phyloP scores from a whole-genome alignment of 2,113 vertebrate genomes.

The Antidorcas marsupialis region DNA sequence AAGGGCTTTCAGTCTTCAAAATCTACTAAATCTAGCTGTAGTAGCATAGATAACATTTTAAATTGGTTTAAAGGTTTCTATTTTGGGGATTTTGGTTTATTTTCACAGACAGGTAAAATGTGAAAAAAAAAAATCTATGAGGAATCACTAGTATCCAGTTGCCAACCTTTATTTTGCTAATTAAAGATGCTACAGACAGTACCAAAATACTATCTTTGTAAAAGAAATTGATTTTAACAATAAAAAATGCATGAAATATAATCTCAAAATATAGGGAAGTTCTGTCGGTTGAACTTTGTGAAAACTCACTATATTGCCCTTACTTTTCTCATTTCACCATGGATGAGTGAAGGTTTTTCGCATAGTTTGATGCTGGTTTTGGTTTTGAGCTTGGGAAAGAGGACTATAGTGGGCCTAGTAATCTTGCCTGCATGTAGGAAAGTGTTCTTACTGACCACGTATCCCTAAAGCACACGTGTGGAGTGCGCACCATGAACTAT shows the following conservation, averaged over 20 bases:
- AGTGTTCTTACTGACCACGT: background rate
- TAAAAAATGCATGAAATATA: background rate
- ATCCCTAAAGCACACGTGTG: background rate
- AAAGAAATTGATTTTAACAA: background rate
- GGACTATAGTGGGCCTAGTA: background rate
- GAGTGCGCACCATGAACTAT: background rate
- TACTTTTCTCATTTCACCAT: too few relatives aligned
- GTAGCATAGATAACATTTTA: background rate
- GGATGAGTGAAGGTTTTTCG: background rate
- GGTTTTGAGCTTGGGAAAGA: background rate
- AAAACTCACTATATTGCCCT: too few relatives aligned
- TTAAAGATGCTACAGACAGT: background rate
- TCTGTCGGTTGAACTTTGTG: too few relatives aligned
- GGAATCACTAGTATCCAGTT: background rate
- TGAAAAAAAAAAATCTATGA: background rate
- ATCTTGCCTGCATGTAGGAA: background rate
- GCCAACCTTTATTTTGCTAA: background rate
- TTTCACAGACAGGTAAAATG: background rate
- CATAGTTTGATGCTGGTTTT: background rate
- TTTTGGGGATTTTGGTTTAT: background rate
- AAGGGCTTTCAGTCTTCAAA: background rate
- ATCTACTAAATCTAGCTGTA: background rate
- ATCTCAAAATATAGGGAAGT: too few relatives aligned
- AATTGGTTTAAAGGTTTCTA: background rate
- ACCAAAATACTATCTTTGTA: background rate